Base-by-base conservation (phyloP, 2,888 invertebrate species). In the Bombylius discolor region DNA sequence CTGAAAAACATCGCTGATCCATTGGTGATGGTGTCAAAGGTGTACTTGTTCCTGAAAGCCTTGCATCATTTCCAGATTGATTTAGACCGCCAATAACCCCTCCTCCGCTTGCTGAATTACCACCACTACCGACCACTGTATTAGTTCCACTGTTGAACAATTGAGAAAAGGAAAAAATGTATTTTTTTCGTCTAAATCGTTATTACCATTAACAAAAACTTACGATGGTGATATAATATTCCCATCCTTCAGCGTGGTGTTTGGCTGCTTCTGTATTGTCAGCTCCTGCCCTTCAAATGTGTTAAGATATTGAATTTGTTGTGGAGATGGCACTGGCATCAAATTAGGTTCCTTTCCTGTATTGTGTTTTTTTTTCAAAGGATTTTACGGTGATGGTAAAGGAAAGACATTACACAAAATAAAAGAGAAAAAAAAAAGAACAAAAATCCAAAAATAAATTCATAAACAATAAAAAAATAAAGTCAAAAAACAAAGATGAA, bases 201-300 rank as follows among this genome's bases (percentile, higher is more conserved):
- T 23, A 23, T 23, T 23, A 23, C 1, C 23, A 23, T 23, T 23
- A 23, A 50, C 49, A 45, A 32, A 60, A 59, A 80, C 84, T 79
- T 79, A 88, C 88, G 76, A 75, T 71, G 73, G 78, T 57, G 73
- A 76, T 59, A 76, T 79, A 61, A 77, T 77, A 12, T 75, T 76
- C 7, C 77, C 77, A 63, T 69, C 75, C 61, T 52, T 77, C 60
- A 89, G 76, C 74, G 90, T 90, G 47, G 90, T 89, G 71, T 95
- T 95, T 51, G 93, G 89, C 76, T 95, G 94, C 74, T 94, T 94
- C 71, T 94, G 94, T 76, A 95, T 95, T 65, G 93, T 94, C 69
- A 95, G 77, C 77, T 95, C 95, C 80, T 95, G 94, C 61, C 93
- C 93, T 80, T 95, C 94, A 74, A 95, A 94, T 65, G 92, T 88